phyloP scores from a whole-genome alignment of 1,140 invertebrate genomes.

The Drosophila leontia region DNA sequence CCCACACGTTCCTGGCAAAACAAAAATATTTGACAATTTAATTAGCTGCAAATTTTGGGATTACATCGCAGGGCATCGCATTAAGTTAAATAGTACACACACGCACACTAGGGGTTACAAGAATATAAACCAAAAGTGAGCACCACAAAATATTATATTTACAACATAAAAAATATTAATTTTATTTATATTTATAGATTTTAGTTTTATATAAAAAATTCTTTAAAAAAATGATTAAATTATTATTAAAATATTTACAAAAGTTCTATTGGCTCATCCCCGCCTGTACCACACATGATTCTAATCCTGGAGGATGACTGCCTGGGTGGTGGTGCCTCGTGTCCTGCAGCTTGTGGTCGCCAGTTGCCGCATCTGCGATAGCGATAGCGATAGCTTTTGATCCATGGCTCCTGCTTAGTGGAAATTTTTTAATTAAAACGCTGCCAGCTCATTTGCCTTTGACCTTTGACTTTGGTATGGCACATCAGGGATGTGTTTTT shows the following conservation, averaged over 20 bases:
- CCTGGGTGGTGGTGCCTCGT: slow-evolving; percentile 23
- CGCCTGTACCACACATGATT: slow-evolving; percentile 14
- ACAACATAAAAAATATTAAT: neutral
- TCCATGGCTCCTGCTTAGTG: slow-evolving; percentile 62
- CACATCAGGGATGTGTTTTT: slow-evolving; percentile 1
- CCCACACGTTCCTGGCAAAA: slow-evolving; percentile 19
- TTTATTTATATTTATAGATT: too few species aligned
- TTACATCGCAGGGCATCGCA: slow-evolving; percentile 56
- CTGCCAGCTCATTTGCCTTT: slow-evolving; percentile 62
- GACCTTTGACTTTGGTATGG: slow-evolving; percentile 59
- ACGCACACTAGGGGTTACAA: neutral
- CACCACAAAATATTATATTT: neutral
- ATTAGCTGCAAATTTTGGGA: slow-evolving; percentile 76
- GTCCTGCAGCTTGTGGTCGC: slow-evolving; percentile 75
- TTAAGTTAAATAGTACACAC: slow-evolving; percentile 29
- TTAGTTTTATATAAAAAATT: too few species aligned
- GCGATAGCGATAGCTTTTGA: slow-evolving; percentile 75
- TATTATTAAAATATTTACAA: neutral
- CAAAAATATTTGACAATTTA: slow-evolving; percentile 83
- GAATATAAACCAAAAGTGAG: neutral
- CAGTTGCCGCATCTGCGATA: slow-evolving; percentile 72
- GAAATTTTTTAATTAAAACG: slow-evolving; percentile 77
- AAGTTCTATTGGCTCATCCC: neutral
- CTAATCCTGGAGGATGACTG: slow-evolving; percentile 38
- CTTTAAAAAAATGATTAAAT: too few species aligned